phyloP scores from a whole-genome alignment of 2,888 invertebrate genomes.

The Exocentrus adspersus region DNA sequence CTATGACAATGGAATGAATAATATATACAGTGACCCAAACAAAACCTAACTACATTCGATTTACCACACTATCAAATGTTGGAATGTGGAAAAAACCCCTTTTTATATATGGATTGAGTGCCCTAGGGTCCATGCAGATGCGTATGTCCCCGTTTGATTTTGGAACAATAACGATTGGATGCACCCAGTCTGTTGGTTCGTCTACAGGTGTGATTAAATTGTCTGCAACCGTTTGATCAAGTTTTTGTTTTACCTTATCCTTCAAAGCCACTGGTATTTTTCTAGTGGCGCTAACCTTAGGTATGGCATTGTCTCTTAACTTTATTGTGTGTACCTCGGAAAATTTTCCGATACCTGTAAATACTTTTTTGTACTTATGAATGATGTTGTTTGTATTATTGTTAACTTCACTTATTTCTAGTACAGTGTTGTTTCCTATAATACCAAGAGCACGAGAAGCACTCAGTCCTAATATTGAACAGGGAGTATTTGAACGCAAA shows the following conservation, averaged over 20 bases:
- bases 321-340: neutral
- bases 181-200: slow-evolving; percentile 29
- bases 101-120: slow-evolving; percentile 10
- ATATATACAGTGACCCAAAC: too few relatives aligned
- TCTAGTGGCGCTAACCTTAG: slow-evolving; percentile 6
- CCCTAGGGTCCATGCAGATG: slow-evolving; percentile 24
- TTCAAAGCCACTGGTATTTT: slow-evolving; percentile 22
- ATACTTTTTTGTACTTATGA: too few relatives aligned
- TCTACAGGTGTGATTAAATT: slow-evolving; percentile 9
- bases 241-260: slow-evolving; percentile 23
- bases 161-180: slow-evolving; percentile 22
- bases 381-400: too few relatives aligned
- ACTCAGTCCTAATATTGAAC: neutral
- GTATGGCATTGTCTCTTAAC: neutral
- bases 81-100: slow-evolving; percentile 23
- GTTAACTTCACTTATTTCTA: too few relatives aligned
- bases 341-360: neutral
- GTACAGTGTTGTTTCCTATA: neutral
- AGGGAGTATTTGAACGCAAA: neutral
- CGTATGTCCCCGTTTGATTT: slow-evolving; percentile 23
- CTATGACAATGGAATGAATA: too few relatives aligned
- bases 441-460: neutral
- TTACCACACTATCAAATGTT: too few relatives aligned
- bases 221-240: slow-evolving; percentile 15
- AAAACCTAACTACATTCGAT: too few relatives aligned